Conservation (phyloP, 1,140 invertebrate genomes). For the Hylaeus volcanicus region DNA sequence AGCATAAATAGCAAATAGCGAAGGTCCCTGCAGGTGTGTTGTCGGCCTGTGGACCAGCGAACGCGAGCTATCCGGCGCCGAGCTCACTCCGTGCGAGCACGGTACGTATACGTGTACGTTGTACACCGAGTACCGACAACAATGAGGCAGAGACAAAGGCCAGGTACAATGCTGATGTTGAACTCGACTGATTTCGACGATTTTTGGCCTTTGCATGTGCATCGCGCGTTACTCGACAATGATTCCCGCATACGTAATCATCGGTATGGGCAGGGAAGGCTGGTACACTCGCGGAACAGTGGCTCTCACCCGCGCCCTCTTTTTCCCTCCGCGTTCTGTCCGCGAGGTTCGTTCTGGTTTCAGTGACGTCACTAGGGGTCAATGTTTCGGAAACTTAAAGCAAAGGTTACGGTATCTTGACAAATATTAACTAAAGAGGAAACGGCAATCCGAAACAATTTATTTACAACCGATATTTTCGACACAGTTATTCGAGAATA, state of each 20-base stretch:
- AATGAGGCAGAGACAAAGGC: constrained; percentile 79
- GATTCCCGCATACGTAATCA: constrained; percentile 80
- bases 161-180: constrained; percentile 80
- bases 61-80: constrained; percentile 28
- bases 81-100: too few species aligned
- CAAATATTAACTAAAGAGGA: too few species aligned
- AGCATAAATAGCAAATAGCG: constrained; percentile 58
- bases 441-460: too few species aligned
- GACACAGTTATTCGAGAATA: too few species aligned
- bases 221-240: constrained; percentile 76
- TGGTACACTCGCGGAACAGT: constrained; percentile 59
- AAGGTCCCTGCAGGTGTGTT: constrained; percentile 49
- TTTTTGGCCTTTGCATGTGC: constrained; percentile 79
- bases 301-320: constrained; percentile 63
- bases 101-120: constrained; percentile 56
- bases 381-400: too few species aligned
- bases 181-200: constrained; percentile 81
- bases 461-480: too few species aligned
- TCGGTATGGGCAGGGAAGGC: constrained; percentile 67
- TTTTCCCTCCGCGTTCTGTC: constrained; percentile 40
- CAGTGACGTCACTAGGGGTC: too few species aligned
- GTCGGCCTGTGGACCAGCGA: constrained; percentile 38
- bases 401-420: too few species aligned
- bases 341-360: background rate
- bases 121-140: constrained; percentile 71